Base-by-base conservation (phyloP, 2,797 vertebrate species). In the Corythornis leucogaster region DNA sequence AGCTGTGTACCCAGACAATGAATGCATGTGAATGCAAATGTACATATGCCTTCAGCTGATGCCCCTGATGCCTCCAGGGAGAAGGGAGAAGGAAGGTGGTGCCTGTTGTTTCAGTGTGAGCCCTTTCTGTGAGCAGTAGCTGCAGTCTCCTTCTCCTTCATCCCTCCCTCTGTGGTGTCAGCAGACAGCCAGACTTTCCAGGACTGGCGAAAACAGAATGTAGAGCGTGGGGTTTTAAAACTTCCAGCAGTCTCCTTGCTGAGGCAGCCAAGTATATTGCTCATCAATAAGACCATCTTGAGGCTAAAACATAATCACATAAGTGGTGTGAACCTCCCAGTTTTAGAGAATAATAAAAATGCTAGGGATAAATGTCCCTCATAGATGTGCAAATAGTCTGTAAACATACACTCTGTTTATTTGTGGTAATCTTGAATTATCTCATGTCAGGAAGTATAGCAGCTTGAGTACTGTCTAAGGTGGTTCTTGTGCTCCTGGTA, bases 391-490 rank as follows among this genome's bases (percentile, higher is more conserved):
- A 33, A 28, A 12, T 30, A 30, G 66, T 50, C 14, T 55, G 40
- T 14, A 51, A 68, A n/a, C 2, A 4, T 4, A 11, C 0, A 1
- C 0, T 42, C 53, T 8, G 17, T 9, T 5, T 78, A 2, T 2
- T 1, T 20, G 3, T 2, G 38, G 8, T 43, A 15, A 8, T 48
- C 69, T 78, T 68, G 31, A 68, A 55, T 80, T 48, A 26, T 33
- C 31, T 85, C 25, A 38, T n/a, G 7, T 11, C 57, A 40, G n/a
- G 46, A 48, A 48, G 8, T 12, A 26, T 12, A 82, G 20, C 17
- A 71, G 9, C 7, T 46, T 43, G 26, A 59, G 25, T 25, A 20
- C 16, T 55, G 50, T 17, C 24, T 51, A 28, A 69, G 2, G 15
- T 40, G 9, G 19, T 19, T 92, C 30, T 15, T 11, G 12, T 51